phyloP scores from a whole-genome alignment of 2,888 invertebrate genomes.

The Drosophila leonis region DNA sequence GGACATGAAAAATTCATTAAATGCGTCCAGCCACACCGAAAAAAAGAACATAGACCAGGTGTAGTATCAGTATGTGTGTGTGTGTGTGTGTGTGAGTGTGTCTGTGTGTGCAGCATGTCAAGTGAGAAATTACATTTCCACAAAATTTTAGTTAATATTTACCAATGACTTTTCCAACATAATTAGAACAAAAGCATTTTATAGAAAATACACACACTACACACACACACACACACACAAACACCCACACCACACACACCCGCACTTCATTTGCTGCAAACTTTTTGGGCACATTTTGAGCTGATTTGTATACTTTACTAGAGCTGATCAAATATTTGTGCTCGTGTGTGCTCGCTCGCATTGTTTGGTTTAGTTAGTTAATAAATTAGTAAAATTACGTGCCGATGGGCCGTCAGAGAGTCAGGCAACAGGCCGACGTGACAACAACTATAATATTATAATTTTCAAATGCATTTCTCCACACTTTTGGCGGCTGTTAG shows the following conservation, averaged over 20 bases:
- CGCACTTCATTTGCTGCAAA: not conserved
- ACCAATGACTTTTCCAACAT: conserved; percentile 12
- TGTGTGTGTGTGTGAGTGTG: not conserved
- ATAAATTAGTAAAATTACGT: conserved; percentile 76
- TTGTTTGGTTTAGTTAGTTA: conserved; percentile 72
- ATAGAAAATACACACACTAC: not conserved
- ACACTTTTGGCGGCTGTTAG: conserved; percentile 33
- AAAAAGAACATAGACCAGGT: conserved; percentile 27
- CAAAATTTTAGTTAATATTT: conserved; percentile 35
- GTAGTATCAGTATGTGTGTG: not conserved
- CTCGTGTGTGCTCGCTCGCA: conserved; percentile 12
- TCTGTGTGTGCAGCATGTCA: not conserved
- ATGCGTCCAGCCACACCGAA: conserved; percentile 63
- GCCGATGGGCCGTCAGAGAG: conserved; percentile 21
- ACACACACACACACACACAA: not conserved
- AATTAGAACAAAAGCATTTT: conserved; percentile 23
- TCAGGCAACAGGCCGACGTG: conserved; percentile 15
- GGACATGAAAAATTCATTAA: conserved; percentile 75
- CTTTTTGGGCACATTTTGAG: conserved; percentile 9
- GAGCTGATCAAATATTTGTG: conserved; percentile 65
- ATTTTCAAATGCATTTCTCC: conserved; percentile 58
- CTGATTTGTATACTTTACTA: conserved; percentile 18
- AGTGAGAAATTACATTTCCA: conserved; percentile 30
- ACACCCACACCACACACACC: no score
- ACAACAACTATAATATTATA: conserved; percentile 54